Evolutionary conservation across 2,113 vertebrate genomes (phyloP).

Genomic region (Numenius arquata): DNA sequence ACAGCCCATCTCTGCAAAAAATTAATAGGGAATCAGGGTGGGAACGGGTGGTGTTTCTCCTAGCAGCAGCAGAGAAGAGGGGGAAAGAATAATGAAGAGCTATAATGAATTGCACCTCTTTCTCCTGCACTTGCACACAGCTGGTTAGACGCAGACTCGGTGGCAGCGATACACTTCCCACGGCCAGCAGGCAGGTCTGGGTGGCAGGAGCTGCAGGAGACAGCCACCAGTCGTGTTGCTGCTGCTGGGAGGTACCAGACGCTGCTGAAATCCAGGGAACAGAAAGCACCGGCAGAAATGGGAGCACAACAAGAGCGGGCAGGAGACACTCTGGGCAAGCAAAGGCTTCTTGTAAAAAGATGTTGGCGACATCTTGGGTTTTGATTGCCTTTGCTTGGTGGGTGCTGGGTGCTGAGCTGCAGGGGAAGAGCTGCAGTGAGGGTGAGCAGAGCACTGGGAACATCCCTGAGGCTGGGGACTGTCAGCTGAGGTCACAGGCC

Average conservation of each 20-base stretch:
- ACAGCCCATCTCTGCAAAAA: background rate
- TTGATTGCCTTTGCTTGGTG: background rate
- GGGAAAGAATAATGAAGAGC: background rate
- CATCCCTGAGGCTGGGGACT: background rate
- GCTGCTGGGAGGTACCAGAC: background rate
- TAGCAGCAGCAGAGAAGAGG: background rate
- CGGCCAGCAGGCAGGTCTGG: background rate
- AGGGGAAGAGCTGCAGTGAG: background rate
- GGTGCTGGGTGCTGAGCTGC: background rate
- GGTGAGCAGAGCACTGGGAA: background rate
- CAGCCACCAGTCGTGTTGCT: background rate
- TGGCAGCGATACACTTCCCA: accelerated
- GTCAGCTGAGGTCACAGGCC: background rate
- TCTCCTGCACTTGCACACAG: accelerated
- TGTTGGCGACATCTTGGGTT: background rate
- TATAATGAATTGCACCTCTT: background rate
- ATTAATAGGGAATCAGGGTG: background rate
- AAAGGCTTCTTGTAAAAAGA: background rate
- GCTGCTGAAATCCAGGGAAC: background rate
- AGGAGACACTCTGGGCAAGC: background rate
- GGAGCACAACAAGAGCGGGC: background rate
- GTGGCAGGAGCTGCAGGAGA: background rate
- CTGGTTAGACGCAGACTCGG: accelerated
- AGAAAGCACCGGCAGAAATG: accelerated
- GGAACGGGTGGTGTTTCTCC: accelerated